Conservation (phyloP, 2,797 vertebrate species). For the Parauchenoglanis ngamensis region DNA sequence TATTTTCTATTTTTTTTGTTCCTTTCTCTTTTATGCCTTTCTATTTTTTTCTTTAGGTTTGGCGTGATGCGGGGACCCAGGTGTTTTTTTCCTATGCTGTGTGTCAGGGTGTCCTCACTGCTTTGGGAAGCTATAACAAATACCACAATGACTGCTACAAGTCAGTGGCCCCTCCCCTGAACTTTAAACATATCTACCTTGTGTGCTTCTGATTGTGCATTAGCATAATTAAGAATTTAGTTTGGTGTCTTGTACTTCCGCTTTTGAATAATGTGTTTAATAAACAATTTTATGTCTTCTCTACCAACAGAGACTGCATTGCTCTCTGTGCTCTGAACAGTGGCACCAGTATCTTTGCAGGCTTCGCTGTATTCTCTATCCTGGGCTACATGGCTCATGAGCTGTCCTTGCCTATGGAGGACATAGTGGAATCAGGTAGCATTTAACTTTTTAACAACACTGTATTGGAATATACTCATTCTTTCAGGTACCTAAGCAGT, state of each 20-base stretch:
- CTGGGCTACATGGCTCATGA: slow-evolving; percentile 86
- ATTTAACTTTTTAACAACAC: slow-evolving; percentile 12
- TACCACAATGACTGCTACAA: slow-evolving; percentile 93
- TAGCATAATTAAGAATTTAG: background rate
- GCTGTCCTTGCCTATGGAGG: slow-evolving; percentile 66
- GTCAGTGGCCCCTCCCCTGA: slow-evolving; percentile 65
- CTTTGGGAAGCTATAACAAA: slow-evolving; percentile 93
- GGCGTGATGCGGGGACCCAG: slow-evolving; percentile 86
- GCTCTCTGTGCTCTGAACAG: slow-evolving; percentile 86
- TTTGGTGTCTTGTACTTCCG: background rate
- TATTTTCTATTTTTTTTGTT: background rate
- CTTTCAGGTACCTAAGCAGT: background rate
- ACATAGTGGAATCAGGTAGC: slow-evolving; percentile 78
- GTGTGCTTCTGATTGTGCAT: background rate
- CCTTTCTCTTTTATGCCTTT: background rate
- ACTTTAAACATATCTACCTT: background rate
- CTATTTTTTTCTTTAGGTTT: slow-evolving; percentile 73
- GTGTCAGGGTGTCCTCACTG: slow-evolving; percentile 87
- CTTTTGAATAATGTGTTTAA: background rate
- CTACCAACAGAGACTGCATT: slow-evolving; percentile 81
- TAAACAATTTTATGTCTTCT: background rate
- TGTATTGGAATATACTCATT: background rate
- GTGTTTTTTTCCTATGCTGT: slow-evolving; percentile 88
- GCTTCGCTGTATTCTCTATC: slow-evolving; percentile 88
- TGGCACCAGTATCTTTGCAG: slow-evolving; percentile 84